phyloP scores from a whole-genome alignment of 2,797 vertebrate species.

The Xyrichtys novacula region DNA sequence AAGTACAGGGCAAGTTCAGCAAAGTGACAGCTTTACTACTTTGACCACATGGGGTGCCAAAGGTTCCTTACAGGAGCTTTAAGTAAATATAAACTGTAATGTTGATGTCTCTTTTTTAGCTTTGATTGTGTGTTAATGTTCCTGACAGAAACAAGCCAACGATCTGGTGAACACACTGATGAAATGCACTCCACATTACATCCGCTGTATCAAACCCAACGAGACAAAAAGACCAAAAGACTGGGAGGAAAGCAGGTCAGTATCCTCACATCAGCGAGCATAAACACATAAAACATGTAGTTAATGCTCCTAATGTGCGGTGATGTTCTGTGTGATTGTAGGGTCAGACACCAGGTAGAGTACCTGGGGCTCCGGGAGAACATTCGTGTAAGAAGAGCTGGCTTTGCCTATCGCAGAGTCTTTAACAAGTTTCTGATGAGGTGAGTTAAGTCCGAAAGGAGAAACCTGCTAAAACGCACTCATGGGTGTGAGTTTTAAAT shows the following conservation, averaged over 20 bases:
- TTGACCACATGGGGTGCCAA: no score
- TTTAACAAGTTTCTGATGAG: constrained; percentile 95
- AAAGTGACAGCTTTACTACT: no score
- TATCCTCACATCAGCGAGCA: background rate
- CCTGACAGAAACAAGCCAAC: constrained; percentile 94
- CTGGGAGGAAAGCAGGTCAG: constrained; percentile 97
- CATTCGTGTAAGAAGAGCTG: constrained; percentile 93
- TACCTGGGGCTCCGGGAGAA: constrained; percentile 96
- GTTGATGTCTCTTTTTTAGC: no score
- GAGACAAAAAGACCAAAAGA: constrained; percentile 95
- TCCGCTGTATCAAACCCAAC: constrained; percentile 98
- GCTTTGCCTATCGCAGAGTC: constrained; percentile 92
- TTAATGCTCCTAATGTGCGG: background rate
- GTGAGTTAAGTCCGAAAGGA: constrained; percentile 68
- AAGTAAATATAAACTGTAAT: no score
- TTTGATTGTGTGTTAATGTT: background rate
- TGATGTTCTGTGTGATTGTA: constrained; percentile 47
- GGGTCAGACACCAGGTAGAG: constrained; percentile 94
- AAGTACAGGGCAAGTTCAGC: no score
- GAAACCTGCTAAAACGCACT: background rate
- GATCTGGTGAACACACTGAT: constrained; percentile 94
- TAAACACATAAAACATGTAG: background rate
- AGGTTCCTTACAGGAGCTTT: no score
- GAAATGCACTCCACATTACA: constrained; percentile 97
- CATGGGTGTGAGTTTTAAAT: no score